Percentiles rank a stretch among this genome's conserved stretches.
Conservation (phyloP, 2,113 vertebrate genomes). For the Sylvicapra grimmia region DNA sequence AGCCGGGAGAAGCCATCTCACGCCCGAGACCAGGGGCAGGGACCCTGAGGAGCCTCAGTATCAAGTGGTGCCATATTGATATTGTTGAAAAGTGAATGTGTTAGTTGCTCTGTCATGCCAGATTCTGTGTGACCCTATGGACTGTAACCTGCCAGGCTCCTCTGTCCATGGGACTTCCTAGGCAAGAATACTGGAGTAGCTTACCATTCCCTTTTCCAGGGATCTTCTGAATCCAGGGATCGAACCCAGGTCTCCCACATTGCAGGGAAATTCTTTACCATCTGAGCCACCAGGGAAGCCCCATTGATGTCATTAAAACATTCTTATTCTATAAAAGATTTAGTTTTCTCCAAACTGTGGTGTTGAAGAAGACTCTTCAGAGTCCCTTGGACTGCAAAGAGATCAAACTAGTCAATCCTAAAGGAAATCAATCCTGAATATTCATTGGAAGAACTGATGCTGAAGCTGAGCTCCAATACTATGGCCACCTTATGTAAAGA, state of each 20-base stretch:
- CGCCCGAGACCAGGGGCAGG: no score
- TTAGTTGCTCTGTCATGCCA: background rate
- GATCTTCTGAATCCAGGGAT: background rate
- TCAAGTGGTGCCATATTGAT: background rate
- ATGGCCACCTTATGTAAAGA: background rate
- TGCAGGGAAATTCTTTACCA: background rate
- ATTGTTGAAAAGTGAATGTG: background rate
- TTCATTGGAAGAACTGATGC: background rate
- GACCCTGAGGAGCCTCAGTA: background rate
- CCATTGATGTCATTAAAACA: background rate
- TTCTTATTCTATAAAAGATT: background rate
- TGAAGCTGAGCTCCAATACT: background rate
- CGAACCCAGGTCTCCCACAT: background rate
- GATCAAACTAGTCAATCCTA: background rate
- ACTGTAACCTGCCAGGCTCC: background rate
- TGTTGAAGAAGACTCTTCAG: background rate
- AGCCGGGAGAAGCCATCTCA: no score
- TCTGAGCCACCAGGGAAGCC: background rate
- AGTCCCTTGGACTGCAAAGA: background rate
- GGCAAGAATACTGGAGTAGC: background rate
- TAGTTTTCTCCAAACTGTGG: background rate
- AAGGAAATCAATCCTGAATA: background rate
- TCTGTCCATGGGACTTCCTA: background rate
- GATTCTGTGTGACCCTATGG: background rate
- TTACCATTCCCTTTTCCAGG: background rate